phyloP scores from a whole-genome alignment of 2,113 vertebrate genomes.

The Sylvicapra grimmia region DNA sequence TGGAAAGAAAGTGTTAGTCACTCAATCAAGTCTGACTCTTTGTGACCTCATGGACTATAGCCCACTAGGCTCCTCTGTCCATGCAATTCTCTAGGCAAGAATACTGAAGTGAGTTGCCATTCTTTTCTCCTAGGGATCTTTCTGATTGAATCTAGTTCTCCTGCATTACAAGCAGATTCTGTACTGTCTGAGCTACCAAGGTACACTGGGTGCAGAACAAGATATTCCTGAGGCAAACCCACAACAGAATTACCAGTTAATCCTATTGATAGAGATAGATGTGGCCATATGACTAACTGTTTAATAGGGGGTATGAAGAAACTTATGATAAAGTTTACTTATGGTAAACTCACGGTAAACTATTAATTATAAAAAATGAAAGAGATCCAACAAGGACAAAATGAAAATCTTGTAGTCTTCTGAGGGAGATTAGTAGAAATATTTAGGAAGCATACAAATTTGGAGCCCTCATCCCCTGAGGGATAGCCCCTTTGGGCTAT shows the following conservation, averaged over 20 bases:
- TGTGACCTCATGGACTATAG: not conserved
- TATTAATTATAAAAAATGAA: not conserved
- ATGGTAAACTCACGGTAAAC: not conserved
- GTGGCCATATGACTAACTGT: not conserved
- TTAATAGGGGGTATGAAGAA: not conserved
- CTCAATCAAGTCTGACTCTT: not conserved
- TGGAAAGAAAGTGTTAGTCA: not conserved
- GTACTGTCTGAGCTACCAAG: not conserved
- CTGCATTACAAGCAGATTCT: not conserved
- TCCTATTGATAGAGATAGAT: not conserved
- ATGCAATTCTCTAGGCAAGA: not conserved
- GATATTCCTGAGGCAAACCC: not conserved
- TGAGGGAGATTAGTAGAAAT: not conserved
- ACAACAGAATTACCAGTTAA: not conserved
- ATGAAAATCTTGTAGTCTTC: not conserved
- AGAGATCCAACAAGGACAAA: not conserved
- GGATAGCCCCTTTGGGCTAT: not conserved
- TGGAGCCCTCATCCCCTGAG: not conserved
- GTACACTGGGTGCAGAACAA: not conserved
- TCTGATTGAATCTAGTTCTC: not conserved
- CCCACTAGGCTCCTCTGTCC: not conserved
- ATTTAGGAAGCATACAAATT: not conserved
- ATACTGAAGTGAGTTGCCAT: not conserved
- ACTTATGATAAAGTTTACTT: not conserved
- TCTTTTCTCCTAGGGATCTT: not conserved